These are phyloP conservation scores for Oreochromis tanganicae DNA, from an alignment of 2,113 vertebrate species.

Conservation along the genomic window DNA sequence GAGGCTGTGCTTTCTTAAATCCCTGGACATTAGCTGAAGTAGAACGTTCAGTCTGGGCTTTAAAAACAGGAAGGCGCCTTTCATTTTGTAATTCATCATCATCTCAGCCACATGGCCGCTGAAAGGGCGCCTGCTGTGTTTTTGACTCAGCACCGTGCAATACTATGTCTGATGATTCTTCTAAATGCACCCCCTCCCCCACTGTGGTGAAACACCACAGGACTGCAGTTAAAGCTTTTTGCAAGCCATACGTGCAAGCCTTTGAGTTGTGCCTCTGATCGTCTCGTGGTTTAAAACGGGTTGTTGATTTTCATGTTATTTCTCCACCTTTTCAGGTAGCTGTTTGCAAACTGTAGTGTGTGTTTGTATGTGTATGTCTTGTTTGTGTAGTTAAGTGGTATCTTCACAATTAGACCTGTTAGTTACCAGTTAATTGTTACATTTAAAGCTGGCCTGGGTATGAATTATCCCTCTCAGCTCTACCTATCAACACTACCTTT, in stretches of 20 bases:
- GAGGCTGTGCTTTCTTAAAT: background rate
- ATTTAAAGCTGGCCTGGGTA: background rate
- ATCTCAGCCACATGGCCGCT: background rate
- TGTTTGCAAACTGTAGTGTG: background rate
- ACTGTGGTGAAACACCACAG: constrained; percentile 26
- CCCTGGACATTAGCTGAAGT: accelerated
- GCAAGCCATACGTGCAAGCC: constrained; percentile 35
- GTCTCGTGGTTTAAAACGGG: background rate
- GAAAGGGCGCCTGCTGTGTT: background rate
- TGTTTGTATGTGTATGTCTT: background rate
- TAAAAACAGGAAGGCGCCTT: background rate
- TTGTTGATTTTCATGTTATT: background rate
- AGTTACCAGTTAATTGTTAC: constrained; percentile 14
- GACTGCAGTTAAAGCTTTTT: constrained; percentile 57
- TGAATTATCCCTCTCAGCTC: background rate
- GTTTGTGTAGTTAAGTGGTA: background rate
- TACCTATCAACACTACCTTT: background rate
- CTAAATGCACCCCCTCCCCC: background rate
- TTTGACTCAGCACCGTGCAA: background rate
- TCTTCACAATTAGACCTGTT: background rate
- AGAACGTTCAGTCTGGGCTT: background rate
- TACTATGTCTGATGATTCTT: background rate
- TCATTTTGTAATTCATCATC: background rate
- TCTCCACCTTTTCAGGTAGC: background rate
- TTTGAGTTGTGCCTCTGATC: constrained; percentile 36